These are phyloP conservation scores for Drosophila micromelanica DNA, from an alignment of 1,140 invertebrate genomes.

Conservation along the genomic window DNA sequence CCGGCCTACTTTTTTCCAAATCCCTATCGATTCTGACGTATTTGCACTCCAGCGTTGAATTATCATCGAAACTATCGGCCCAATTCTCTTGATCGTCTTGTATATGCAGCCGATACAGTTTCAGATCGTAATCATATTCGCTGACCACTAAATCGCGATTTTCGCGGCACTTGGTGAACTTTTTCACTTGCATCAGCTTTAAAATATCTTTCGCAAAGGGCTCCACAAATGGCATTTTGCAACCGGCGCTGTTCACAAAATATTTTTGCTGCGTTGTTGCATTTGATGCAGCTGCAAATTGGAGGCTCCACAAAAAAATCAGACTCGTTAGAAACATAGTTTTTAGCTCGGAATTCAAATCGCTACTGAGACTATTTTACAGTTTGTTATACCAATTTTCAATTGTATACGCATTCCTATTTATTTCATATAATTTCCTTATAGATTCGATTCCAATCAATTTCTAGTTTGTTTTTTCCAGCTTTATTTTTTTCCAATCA, in stretches of 20 bases:
- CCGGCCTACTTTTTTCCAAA: not conserved
- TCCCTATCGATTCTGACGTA: conserved; percentile 17
- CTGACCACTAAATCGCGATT: conserved; percentile 34
- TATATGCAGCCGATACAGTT: conserved; percentile 40
- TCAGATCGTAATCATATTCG: conserved; percentile 32
- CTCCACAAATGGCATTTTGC: conserved; percentile 38
- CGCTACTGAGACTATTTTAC: too few relatives aligned
- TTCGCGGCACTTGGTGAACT: conserved; percentile 3
- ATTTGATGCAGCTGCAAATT: too few relatives aligned
- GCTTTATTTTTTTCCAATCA: too few relatives aligned
- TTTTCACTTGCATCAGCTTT: not conserved
- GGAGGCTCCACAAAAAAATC: too few relatives aligned
- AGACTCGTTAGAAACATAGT: too few relatives aligned
- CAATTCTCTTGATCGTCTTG: conserved; percentile 20
- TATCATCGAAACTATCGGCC: not conserved
- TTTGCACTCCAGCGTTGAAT: conserved; percentile 28
- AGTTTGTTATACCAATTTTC: too few relatives aligned
- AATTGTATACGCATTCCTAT: too few relatives aligned
- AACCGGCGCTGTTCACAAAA: conserved; percentile 10
- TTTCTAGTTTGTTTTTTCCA: too few relatives aligned
- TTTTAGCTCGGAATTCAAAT: too few relatives aligned
- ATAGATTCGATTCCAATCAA: too few relatives aligned
- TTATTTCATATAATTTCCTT: too few relatives aligned
- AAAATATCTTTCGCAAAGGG: conserved; percentile 29
- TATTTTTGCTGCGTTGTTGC: not conserved